These are phyloP conservation scores for Macrosteles quadrilineatus DNA, from an alignment of 1,140 invertebrate genomes.

Conservation along the genomic window DNA sequence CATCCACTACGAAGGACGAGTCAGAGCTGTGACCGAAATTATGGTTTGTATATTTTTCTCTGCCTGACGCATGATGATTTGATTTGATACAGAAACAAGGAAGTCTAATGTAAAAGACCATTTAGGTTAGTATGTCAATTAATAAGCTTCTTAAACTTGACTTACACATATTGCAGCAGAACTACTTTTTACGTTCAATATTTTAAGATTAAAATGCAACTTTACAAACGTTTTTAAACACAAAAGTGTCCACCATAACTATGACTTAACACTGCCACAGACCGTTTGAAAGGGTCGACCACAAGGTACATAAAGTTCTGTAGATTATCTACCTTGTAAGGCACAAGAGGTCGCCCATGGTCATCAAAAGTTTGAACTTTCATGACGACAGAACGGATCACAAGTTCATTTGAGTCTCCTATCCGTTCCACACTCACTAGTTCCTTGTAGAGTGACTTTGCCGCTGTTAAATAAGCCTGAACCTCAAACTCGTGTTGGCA, in stretches of 20 bases:
- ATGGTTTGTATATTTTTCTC: too few species aligned
- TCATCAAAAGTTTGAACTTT: constrained; percentile 49
- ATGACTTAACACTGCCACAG: constrained; percentile 34
- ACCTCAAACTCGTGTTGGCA: constrained; percentile 65
- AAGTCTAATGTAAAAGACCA: too few species aligned
- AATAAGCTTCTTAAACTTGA: too few species aligned
- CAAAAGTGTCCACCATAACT: constrained; percentile 25
- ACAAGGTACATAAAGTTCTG: constrained; percentile 55
- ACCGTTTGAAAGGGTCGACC: constrained; percentile 45
- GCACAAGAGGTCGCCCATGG: constrained; percentile 47
- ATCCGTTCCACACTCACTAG: constrained; percentile 54
- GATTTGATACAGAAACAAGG: too few species aligned
- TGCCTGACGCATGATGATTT: too few species aligned
- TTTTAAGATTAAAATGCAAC: too few species aligned
- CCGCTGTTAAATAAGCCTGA: constrained; percentile 58
- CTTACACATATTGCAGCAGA: too few species aligned
- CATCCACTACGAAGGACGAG: too few species aligned
- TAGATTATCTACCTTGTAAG: constrained; percentile 44
- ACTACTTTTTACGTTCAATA: too few species aligned
- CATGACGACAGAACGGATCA: constrained; percentile 50
- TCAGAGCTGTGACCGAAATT: too few species aligned
- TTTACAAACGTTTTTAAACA: too few species aligned
- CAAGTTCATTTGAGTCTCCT: constrained; percentile 44
- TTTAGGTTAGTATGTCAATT: too few species aligned
- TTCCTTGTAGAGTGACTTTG: constrained; percentile 63